Conservation (phyloP, 92 coral and sea anemone species). For the Chrysogorgia sp. region DNA sequence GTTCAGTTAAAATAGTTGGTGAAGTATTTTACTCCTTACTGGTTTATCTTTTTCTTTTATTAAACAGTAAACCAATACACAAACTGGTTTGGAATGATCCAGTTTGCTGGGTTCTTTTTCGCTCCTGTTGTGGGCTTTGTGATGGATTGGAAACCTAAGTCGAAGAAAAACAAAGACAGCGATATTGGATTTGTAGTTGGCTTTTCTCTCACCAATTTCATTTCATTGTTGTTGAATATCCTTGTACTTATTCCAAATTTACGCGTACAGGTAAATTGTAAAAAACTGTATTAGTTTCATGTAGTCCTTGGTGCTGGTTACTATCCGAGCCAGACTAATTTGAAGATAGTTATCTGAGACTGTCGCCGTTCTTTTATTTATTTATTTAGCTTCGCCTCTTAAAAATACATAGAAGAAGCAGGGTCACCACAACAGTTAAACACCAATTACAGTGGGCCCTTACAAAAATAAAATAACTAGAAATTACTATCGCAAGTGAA, state of each 20-base stretch:
- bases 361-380: no score
- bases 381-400: no score
- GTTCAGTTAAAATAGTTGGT: no score
- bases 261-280: conserved; percentile 21
- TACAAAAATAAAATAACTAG: no score
- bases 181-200: conserved; percentile 38
- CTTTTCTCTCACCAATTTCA: conserved; percentile 17
- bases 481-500: no score
- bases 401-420: no score
- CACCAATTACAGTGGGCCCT: no score
- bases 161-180: background rate
- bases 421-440: no score
- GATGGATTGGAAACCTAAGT: conserved; percentile 43
- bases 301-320: no score
- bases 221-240: conserved; percentile 22
- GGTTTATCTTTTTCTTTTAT: background rate
- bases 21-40: background rate
- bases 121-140: conserved; percentile 39
- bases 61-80: conserved; percentile 29
- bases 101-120: conserved; percentile 30
- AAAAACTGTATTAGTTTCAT: background rate
- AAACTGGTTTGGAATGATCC: conserved; percentile 37
- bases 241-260: conserved; percentile 20
- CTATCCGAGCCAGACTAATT: no score
- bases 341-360: no score